Percentiles rank a stretch among this genome's conserved stretches.
Conservation (phyloP, 2,113 vertebrate genomes). For the Panurus biarmicus region DNA sequence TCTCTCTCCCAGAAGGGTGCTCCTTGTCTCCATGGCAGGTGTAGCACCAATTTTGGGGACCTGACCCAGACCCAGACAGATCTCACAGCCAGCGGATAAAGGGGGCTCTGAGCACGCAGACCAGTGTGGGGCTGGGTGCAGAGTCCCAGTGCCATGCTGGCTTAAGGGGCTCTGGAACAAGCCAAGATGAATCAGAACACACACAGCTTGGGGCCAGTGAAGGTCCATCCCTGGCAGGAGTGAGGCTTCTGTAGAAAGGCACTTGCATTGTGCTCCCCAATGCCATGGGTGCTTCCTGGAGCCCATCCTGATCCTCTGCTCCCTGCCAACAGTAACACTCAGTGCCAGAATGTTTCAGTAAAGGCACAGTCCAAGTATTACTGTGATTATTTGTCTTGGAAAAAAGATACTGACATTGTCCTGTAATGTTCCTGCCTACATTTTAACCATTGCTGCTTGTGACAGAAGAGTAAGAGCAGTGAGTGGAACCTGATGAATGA, state of each 20-base stretch:
- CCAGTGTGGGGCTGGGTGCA: accelerated
- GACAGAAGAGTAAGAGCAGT: neutral
- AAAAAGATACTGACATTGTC: neutral
- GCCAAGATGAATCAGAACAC: neutral
- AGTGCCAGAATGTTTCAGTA: accelerated
- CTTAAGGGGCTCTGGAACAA: neutral
- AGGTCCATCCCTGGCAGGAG: accelerated
- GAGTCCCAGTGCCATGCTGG: accelerated
- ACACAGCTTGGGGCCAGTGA: accelerated
- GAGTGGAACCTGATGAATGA: neutral
- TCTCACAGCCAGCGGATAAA: neutral
- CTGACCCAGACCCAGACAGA: accelerated
- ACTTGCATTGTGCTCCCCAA: accelerated
- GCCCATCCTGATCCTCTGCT: neutral
- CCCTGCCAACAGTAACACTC: neutral
- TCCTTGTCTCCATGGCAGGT: neutral
- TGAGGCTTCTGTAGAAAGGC: neutral
- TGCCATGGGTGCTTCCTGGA: neutral
- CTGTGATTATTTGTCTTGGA: neutral
- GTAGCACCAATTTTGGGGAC: neutral
- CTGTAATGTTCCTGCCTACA: neutral
- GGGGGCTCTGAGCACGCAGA: neutral
- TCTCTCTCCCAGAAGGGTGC: neutral
- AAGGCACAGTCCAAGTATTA: neutral
- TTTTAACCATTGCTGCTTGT: neutral